Percentiles rank a stretch among this genome's conserved stretches.
Conservation (phyloP, 37 sponge, comb jelly and placozoan species). For the Aplysina aerophoba region DNA sequence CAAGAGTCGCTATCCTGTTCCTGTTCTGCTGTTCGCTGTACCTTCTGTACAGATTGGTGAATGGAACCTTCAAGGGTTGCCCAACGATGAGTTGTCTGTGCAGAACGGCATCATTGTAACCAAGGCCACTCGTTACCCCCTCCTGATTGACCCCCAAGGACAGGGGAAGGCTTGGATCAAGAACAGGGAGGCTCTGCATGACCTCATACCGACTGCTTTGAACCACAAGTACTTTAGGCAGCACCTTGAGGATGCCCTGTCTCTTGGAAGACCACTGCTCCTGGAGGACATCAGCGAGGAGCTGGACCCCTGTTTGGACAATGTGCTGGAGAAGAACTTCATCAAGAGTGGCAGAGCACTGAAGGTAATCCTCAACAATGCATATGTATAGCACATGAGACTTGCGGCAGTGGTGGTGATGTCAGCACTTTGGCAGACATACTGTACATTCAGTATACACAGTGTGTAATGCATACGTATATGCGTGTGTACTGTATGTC, state of each 20-base stretch:
- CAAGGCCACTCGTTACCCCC: conserved; percentile 97
- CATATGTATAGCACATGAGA: neutral
- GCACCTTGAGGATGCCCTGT: conserved; percentile 96
- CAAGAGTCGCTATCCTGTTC: too few species aligned
- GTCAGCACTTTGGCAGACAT: neutral
- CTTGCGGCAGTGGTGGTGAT: too few species aligned
- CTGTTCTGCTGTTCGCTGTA: too few species aligned
- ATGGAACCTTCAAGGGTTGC: conserved; percentile 98
- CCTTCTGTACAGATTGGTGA: conserved; percentile 73
- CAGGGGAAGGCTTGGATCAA: conserved; percentile 99
- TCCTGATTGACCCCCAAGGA: conserved; percentile 99
- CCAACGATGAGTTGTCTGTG: conserved; percentile 97
- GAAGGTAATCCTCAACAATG: conserved; percentile 53
- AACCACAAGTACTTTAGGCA: conserved; percentile 98
- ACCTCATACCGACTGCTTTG: conserved; percentile 80
- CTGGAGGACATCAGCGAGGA: conserved; percentile 99
- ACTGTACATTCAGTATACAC: neutral
- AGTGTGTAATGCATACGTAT: too few species aligned
- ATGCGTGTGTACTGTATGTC: too few species aligned
- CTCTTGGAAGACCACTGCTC: conserved; percentile 92
- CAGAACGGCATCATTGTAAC: conserved; percentile 99
- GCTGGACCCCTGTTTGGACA: conserved; percentile 97
- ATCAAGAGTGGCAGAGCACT: conserved; percentile 93
- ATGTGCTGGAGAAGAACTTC: conserved; percentile 99
- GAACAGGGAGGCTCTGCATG: conserved; percentile 74